Evolutionary conservation across 2,113 vertebrate species (phyloP), one percentile per base, ranked within the genome.

Genomic region (Osmerus mordax): DNA sequence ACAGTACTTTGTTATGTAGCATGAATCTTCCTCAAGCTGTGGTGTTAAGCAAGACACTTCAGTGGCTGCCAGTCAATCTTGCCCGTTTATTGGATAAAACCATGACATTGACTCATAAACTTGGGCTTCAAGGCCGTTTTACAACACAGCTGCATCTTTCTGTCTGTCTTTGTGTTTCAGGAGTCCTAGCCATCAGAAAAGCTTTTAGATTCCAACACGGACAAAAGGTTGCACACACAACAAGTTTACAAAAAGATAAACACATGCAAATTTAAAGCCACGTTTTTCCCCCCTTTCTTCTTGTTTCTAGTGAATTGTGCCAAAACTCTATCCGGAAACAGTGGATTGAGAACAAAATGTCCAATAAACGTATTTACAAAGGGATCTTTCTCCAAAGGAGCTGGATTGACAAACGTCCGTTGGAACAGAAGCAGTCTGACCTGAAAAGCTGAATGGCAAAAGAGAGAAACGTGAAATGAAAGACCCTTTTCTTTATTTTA

Each of bases 401-500:
- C 32, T n/a, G n/a, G 4, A 51, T 14, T 29, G 36, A 41, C 62
- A 65, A 36, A 41, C 28, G 41, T n/a, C 14, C 4, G 14, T 21
- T 65, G n/a, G 23, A 53, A 79, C 68, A 68, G 78, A 74, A 71
- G 79, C 82, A 76, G 71, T 76, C 32, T 80, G 51, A 55, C 52
- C 36, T 70, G 62, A 72, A 47, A 32, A 72, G 65, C 29, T 16
- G 3, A 19, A 61, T 29, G 56, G 61, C 2, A 54, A 8, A 72
- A 32, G 16, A 15, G 13, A 3, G 19, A 15, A n/a, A 15, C 58
- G 41, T 62, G 11, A 69, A 70, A 53, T 75, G 65, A 81, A 87
- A 75, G 77, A 65, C 53, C 77, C 73, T 73, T 75, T 87, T 81
- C 74, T 82, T 69, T 69, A 72, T 47, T 47, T 47, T 47, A 9